These are phyloP conservation scores for Cephus pygmeus DNA, from an alignment of 2,888 invertebrate species.

Conservation along the genomic window DNA sequence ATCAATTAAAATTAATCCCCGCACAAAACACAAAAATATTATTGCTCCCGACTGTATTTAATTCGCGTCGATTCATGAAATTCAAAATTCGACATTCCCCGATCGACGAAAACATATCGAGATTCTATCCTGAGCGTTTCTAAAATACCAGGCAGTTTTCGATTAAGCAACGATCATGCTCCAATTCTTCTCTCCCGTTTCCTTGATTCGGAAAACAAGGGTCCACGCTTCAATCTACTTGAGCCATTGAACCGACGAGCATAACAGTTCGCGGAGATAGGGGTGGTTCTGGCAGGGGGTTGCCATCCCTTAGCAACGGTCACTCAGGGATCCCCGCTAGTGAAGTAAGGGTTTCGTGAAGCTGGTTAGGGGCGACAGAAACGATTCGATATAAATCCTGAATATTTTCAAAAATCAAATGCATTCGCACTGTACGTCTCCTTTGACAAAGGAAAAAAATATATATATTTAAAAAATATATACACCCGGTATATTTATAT, in stretches of 20 bases:
- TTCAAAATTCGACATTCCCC: background rate
- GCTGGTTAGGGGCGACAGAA: background rate
- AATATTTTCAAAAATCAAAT: background rate
- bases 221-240: constrained; percentile 23
- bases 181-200: constrained; percentile 25
- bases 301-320: constrained; percentile 38
- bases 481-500: background rate
- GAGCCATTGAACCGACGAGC: constrained; percentile 1
- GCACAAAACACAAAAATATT: no score
- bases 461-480: background rate
- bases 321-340: constrained; percentile 35
- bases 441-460: no score
- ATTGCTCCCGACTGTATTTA: no score
- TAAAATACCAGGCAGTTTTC: background rate
- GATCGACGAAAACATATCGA: background rate
- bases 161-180: constrained; percentile 23
- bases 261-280: constrained; percentile 11
- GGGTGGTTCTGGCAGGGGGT: constrained; percentile 30
- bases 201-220: constrained; percentile 33
- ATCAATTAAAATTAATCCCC: background rate
- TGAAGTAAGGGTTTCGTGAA: background rate
- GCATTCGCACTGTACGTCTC: no score
- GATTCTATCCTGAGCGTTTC: background rate
- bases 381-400: background rate
- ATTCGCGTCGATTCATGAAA: no score